Percentiles rank a stretch among this genome's conserved stretches.
Conservation (phyloP, 1,140 invertebrate genomes). For the Calycopis cecrops region DNA sequence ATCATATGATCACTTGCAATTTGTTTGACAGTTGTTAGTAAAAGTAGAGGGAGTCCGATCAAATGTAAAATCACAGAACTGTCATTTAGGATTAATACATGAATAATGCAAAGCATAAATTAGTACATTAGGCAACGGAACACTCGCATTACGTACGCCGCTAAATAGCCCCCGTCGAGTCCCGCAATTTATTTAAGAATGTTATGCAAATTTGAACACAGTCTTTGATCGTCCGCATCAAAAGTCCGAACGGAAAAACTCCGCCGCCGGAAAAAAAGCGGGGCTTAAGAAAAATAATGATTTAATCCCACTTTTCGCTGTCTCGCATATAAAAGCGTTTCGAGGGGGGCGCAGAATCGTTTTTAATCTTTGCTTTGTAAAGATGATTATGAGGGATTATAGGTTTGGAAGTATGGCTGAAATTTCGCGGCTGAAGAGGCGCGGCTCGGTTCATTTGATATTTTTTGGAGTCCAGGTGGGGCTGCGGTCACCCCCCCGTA, state of each 20-base stretch:
- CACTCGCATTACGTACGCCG: slow-evolving; percentile 57
- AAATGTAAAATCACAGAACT: background rate
- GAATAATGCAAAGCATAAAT: slow-evolving; percentile 57
- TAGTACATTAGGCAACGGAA: slow-evolving; percentile 58
- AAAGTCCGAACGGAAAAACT: slow-evolving; percentile 68
- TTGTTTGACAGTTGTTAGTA: background rate
- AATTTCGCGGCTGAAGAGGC: slow-evolving; percentile 65
- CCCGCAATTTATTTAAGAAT: slow-evolving; percentile 73
- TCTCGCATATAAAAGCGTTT: slow-evolving; percentile 69
- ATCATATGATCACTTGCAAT: too few species aligned
- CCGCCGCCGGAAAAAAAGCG: slow-evolving; percentile 65
- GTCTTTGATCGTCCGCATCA: slow-evolving; percentile 73
- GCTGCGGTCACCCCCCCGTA: slow-evolving; percentile 58
- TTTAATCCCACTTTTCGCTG: slow-evolving; percentile 71
- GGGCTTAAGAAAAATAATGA: slow-evolving; percentile 75
- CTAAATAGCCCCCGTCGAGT: slow-evolving; percentile 48
- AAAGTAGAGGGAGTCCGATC: background rate
- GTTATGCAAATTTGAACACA: slow-evolving; percentile 74
- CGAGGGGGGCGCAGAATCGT: slow-evolving; percentile 60
- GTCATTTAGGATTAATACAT: slow-evolving; percentile 17
- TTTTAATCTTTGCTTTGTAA: slow-evolving; percentile 78
- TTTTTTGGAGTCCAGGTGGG: slow-evolving; percentile 57
- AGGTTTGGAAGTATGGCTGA: slow-evolving; percentile 73
- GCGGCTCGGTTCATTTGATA: slow-evolving; percentile 61
- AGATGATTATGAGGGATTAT: slow-evolving; percentile 77